These are phyloP conservation scores for Bhutanitis thaidina DNA, from an alignment of 2,888 invertebrate genomes.

Conservation along the genomic window DNA sequence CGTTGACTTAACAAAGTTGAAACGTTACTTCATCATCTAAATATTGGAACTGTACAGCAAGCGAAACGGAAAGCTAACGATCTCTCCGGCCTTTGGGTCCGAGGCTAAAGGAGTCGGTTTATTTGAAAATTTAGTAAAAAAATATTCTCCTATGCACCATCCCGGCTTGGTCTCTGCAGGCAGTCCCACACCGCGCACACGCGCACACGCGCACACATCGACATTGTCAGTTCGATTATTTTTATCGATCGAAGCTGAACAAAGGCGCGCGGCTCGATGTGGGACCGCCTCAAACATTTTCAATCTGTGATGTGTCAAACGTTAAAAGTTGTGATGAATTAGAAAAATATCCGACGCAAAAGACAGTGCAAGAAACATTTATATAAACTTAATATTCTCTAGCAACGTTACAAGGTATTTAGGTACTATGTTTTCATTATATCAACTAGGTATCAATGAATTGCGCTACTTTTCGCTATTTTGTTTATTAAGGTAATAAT, in stretches of 20 bases:
- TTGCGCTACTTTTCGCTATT: conserved; percentile 73
- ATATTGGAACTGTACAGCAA: too few relatives aligned
- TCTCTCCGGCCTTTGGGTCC: too few relatives aligned
- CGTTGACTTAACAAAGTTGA: too few relatives aligned
- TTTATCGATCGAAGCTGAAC: neutral
- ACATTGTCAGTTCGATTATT: neutral
- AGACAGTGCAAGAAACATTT: conserved; percentile 61
- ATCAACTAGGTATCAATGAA: conserved; percentile 67
- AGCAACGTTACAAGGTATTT: conserved; percentile 67
- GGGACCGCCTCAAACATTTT: conserved; percentile 21
- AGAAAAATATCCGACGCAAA: conserved; percentile 45
- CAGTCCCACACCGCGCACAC: conserved; percentile 13
- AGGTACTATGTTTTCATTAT: conserved; percentile 58
- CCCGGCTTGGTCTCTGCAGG: conserved; percentile 29
- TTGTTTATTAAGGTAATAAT: conserved; percentile 49
- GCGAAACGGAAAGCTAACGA: too few relatives aligned
- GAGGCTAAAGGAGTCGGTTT: conserved; percentile 30
- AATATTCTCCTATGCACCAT: conserved; percentile 62
- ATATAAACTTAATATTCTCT: conserved; percentile 69
- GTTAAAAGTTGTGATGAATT: conserved; percentile 35
- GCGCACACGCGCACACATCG: neutral
- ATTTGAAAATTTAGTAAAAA: conserved; percentile 51
- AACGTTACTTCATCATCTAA: too few relatives aligned
- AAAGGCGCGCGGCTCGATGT: neutral
- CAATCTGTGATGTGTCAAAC: conserved; percentile 18